Evolutionary conservation across 2,113 vertebrate genomes (phyloP).

Genomic region (Poecilia latipinna): DNA sequence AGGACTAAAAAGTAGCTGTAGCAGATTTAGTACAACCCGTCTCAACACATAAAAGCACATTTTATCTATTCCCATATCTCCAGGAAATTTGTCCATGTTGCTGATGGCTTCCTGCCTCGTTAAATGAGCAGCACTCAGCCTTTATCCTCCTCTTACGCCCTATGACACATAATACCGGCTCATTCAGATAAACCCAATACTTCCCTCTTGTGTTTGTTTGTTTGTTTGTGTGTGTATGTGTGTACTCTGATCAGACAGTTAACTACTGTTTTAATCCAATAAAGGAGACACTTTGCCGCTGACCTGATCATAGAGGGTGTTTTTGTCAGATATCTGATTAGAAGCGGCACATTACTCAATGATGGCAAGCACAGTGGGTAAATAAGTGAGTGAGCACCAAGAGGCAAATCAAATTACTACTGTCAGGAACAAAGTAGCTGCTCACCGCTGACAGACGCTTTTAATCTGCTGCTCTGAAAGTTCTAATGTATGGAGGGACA

Average conservation of each 20-base stretch:
- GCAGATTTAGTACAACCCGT: neutral
- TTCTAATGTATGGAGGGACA: conserved; percentile 6
- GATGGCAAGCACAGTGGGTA: conserved; percentile 48
- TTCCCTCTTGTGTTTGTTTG: neutral
- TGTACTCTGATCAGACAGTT: conserved; percentile 3
- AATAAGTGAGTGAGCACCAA: conserved; percentile 58
- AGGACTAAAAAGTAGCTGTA: neutral
- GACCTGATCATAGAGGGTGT: conserved; percentile 27
- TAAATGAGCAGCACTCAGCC: conserved; percentile 45
- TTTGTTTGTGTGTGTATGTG: conserved; percentile 12
- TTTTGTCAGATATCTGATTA: conserved; percentile 63
- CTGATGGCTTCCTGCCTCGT: conserved; percentile 52
- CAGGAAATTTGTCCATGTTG: neutral
- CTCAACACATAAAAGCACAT: neutral
- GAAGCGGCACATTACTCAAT: conserved; percentile 62
- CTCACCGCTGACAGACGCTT: conserved; percentile 44
- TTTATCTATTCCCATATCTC: neutral
- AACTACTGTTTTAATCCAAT: conserved; percentile 57
- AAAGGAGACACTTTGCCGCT: conserved; percentile 42
- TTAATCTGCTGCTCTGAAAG: conserved; percentile 53
- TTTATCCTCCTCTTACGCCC: conserved; percentile 32
- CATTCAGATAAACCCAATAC: conserved; percentile 37
- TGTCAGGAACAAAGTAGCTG: conserved; percentile 35
- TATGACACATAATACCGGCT: conserved; percentile 55
- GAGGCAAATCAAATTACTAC: conserved; percentile 65